These are phyloP conservation scores for Diarsia brunnea DNA, from an alignment of 2,888 invertebrate genomes.

Conservation along the genomic window DNA sequence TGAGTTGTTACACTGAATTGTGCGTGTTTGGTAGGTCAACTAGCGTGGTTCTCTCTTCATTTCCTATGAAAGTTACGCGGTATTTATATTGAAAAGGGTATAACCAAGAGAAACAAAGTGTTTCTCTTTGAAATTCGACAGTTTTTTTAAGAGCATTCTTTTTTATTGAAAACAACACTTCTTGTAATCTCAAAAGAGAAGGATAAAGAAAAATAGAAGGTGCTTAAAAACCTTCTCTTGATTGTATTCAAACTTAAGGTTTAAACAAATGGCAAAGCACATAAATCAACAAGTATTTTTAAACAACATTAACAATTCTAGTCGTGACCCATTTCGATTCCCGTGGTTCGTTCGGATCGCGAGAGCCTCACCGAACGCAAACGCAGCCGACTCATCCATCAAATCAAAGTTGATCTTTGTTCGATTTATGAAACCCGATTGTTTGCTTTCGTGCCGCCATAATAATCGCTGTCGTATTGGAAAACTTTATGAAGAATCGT, in stretches of 20 bases:
- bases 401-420: constrained; percentile 83
- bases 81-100: background rate
- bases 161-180: too few species aligned
- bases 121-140: background rate
- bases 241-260: constrained; percentile 27
- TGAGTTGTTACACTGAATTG: background rate
- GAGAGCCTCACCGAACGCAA: constrained; percentile 57
- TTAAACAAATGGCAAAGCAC: constrained; percentile 35
- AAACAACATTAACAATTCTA: constrained; percentile 56
- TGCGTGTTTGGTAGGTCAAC: background rate
- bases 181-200: too few species aligned
- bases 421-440: constrained; percentile 85
- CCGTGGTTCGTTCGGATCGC: constrained; percentile 37
- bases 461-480: constrained; percentile 79
- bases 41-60: background rate
- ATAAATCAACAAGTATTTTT: constrained; percentile 62
- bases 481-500: constrained; percentile 77
- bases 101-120: background rate
- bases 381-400: constrained; percentile 79
- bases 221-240: constrained; percentile 3
- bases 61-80: background rate
- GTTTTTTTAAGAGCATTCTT: constrained; percentile 5
- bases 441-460: constrained; percentile 78
- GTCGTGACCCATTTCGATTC: constrained; percentile 51
- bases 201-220: too few species aligned